These are phyloP conservation scores for Phodopus roborovskii DNA, from an alignment of 2,113 vertebrate species.

Conservation along the genomic window DNA sequence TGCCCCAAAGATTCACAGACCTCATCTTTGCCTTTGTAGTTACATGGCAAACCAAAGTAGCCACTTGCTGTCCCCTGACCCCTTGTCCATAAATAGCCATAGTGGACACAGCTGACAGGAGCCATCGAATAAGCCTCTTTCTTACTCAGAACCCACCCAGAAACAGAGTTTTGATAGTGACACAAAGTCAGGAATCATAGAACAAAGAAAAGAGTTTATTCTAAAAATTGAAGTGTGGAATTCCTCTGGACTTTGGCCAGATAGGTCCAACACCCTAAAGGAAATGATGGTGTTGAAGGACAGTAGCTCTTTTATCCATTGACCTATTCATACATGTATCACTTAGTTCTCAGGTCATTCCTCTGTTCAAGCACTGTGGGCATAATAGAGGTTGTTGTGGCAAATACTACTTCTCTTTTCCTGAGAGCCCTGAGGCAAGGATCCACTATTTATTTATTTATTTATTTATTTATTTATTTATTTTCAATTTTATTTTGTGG, in stretches of 20 bases:
- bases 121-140: neutral
- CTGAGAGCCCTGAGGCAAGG: neutral
- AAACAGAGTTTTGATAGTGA: neutral
- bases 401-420: neutral
- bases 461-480: neutral
- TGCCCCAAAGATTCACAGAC: neutral
- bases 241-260: neutral
- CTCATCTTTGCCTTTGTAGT: neutral
- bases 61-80: neutral
- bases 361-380: neutral
- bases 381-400: neutral
- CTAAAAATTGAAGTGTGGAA: conserved; percentile 33
- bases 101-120: neutral
- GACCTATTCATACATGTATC: neutral
- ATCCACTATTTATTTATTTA: neutral
- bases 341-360: neutral
- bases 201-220: conserved; percentile 8
- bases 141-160: neutral
- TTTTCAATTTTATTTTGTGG: neutral
- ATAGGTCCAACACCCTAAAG: neutral
- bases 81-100: neutral
- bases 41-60: neutral
- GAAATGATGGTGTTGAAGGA: neutral
- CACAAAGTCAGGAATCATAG: neutral
- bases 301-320: neutral